Evolutionary conservation across 2,797 vertebrate species (phyloP).

Genomic region (Sebastes reedi): DNA sequence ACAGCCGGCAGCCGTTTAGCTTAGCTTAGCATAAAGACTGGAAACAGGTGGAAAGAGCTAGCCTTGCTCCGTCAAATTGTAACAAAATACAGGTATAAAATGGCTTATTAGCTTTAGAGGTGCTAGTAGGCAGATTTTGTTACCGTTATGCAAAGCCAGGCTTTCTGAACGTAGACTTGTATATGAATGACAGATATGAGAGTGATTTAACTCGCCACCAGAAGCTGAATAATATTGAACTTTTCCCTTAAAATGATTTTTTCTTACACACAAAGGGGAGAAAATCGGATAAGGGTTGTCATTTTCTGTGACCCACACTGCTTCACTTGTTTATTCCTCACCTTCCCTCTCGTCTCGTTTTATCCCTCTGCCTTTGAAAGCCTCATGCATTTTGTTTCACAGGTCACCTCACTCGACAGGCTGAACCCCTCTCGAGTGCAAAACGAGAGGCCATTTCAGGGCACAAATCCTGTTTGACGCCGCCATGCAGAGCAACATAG

Average conservation of each 20-base stretch:
- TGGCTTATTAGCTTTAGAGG: background rate
- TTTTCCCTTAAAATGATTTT: background rate
- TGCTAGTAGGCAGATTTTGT: background rate
- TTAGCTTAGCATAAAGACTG: background rate
- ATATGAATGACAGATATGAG: background rate
- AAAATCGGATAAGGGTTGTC: background rate
- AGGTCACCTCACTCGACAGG: constrained; percentile 43
- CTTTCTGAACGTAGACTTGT: background rate
- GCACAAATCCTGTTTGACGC: constrained; percentile 47
- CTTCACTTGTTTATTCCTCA: constrained; percentile 24
- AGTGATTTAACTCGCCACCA: background rate
- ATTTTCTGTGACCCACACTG: background rate
- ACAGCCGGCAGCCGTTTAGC: background rate
- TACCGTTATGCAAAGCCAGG: background rate
- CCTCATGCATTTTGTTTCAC: constrained; percentile 44
- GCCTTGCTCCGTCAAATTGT: background rate
- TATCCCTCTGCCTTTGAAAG: constrained; percentile 23
- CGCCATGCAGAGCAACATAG: constrained; percentile 22
- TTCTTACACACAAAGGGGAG: background rate
- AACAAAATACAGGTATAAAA: background rate
- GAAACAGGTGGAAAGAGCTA: background rate
- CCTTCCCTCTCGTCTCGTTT: constrained; percentile 17
- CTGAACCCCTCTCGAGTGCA: constrained; percentile 37
- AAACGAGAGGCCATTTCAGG: constrained; percentile 50
- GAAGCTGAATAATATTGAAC: background rate